Percentiles rank a stretch among this genome's conserved stretches.
phyloP scores from a whole-genome alignment of 2,888 invertebrate species.

The Ethmia dodecea region DNA sequence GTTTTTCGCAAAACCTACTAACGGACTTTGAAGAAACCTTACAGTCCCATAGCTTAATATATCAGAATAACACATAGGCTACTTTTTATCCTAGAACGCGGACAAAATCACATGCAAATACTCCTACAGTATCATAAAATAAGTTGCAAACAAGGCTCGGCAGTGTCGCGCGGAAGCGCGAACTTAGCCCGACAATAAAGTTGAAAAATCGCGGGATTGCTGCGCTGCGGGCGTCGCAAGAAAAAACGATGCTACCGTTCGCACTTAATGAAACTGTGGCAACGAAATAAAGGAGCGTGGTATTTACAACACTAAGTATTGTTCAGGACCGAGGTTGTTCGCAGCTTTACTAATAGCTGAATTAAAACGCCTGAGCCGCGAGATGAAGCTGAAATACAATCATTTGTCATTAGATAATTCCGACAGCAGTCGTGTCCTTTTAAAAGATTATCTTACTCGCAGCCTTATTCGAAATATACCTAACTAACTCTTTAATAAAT shows the following conservation, averaged over 20 bases:
- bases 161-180: conserved; percentile 31
- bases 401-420: too few relatives aligned
- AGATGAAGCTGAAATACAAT: too few relatives aligned
- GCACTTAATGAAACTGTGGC: conserved; percentile 75
- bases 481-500: too few relatives aligned
- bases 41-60: too few relatives aligned
- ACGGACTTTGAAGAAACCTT: too few relatives aligned
- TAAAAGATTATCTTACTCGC: too few relatives aligned
- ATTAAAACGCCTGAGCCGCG: too few relatives aligned
- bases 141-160: conserved; percentile 39
- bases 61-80: too few relatives aligned
- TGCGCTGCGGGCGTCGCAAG: conserved; percentile 53
- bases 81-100: too few relatives aligned
- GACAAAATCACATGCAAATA: background rate
- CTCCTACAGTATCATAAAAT: conserved; percentile 34
- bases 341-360: conserved; percentile 43
- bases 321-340: conserved; percentile 47
- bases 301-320: conserved; percentile 61
- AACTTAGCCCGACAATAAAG: conserved; percentile 65
- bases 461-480: too few relatives aligned
- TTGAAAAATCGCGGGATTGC: conserved; percentile 70
- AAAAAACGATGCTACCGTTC: conserved; percentile 68
- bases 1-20: too few relatives aligned
- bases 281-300: conserved; percentile 65
- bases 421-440: too few relatives aligned